A percentile compares a stretch with the other conserved stretches of the same genome.
These are phyloP conservation scores for Hipparchia sbordonii DNA, from an alignment of 2,888 invertebrate genomes.

Conservation along the genomic window DNA sequence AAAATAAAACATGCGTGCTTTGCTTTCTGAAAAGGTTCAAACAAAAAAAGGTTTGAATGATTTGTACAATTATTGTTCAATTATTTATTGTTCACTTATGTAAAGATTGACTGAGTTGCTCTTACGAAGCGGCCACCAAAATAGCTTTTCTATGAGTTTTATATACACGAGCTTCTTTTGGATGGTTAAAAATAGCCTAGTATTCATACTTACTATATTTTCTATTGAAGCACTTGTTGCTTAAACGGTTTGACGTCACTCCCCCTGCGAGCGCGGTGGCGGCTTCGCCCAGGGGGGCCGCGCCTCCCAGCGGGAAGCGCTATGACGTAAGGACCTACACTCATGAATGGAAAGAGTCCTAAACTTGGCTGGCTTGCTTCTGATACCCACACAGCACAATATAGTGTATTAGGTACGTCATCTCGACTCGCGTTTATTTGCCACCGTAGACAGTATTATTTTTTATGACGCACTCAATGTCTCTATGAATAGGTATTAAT, in stretches of 20 bases:
- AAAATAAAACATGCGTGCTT: no score
- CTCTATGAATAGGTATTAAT: no score
- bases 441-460: constrained; percentile 7
- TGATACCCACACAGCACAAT: constrained; percentile 37
- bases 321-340: constrained; percentile 72
- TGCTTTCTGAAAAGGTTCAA: no score
- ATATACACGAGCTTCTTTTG: constrained; percentile 48
- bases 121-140: neutral
- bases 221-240: constrained; percentile 76
- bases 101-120: neutral
- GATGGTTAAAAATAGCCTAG: constrained; percentile 70
- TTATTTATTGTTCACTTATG: neutral
- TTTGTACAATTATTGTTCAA: no score
- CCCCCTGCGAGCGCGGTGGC: constrained; percentile 54
- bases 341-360: constrained; percentile 76
- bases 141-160: neutral
- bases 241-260: constrained; percentile 74
- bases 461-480: neutral
- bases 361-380: constrained; percentile 45
- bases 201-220: constrained; percentile 58
- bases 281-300: constrained; percentile 52
- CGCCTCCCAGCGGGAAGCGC: constrained; percentile 61
- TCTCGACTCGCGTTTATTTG: constrained; percentile 21
- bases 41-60: no score
- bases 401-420: constrained; percentile 36